These are phyloP conservation scores for Arenaria interpres DNA, from an alignment of 2,113 vertebrate species.

Conservation along the genomic window DNA sequence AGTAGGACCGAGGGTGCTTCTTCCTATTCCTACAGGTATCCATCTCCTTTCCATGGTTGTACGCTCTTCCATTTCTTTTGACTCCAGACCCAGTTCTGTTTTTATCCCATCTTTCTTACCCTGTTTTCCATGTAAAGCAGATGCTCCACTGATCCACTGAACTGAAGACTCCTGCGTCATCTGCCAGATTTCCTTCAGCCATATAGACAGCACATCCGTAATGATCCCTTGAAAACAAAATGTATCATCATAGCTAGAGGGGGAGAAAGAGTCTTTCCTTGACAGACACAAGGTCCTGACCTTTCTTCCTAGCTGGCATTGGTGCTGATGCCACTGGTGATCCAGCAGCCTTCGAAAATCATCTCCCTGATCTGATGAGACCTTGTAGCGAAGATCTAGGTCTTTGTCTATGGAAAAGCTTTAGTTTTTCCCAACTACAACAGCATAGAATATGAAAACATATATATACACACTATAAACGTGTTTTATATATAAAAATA, in stretches of 20 bases:
- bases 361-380: background rate
- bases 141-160: background rate
- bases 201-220: fast-evolving
- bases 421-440: background rate
- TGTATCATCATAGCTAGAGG: background rate
- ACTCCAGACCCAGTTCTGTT: background rate
- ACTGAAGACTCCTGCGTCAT: background rate
- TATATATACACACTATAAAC: no score
- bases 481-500: background rate
- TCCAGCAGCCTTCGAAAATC: background rate
- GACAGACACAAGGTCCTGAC: background rate
- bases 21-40: background rate
- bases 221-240: background rate
- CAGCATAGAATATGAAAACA: background rate
- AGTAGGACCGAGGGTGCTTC: background rate
- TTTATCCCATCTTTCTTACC: background rate
- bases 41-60: background rate
- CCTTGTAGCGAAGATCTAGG: background rate
- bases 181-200: background rate
- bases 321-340: background rate
- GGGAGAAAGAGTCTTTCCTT: background rate
- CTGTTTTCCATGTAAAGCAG: background rate
- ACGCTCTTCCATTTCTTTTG: background rate
- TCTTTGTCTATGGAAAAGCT: background rate
- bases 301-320: background rate